These are phyloP conservation scores for Clarias laeviceps DNA, from an alignment of 2,797 vertebrate species.

Conservation along the genomic window DNA sequence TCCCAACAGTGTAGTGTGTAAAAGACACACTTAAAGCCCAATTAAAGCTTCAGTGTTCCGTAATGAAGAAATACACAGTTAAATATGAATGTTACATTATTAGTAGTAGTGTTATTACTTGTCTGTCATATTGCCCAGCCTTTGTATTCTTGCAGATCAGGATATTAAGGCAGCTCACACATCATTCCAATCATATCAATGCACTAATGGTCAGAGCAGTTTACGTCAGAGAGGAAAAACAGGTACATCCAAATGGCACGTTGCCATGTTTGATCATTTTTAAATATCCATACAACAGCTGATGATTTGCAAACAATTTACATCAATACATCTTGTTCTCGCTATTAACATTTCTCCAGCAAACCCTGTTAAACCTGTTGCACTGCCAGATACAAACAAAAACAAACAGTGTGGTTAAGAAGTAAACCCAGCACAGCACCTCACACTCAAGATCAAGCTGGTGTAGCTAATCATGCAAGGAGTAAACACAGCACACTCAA, in stretches of 20 bases:
- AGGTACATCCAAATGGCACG: neutral
- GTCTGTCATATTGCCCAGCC: neutral
- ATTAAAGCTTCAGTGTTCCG: neutral
- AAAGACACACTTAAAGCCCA: conserved; percentile 3
- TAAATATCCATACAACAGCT: neutral
- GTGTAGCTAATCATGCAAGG: neutral
- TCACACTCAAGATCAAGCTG: neutral
- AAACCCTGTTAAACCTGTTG: neutral
- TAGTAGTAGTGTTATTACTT: neutral
- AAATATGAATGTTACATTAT: neutral
- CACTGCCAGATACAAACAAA: neutral
- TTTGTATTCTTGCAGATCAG: neutral
- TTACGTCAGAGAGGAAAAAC: neutral
- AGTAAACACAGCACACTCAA: neutral
- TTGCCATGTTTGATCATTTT: neutral
- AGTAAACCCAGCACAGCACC: neutral
- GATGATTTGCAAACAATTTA: neutral
- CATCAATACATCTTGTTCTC: neutral
- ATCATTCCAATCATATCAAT: neutral
- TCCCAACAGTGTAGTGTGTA: neutral
- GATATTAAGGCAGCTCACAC: neutral
- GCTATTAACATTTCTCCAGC: too few relatives aligned
- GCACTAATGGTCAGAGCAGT: neutral
- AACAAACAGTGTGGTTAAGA: neutral
- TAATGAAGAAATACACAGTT: neutral